Base-by-base conservation (phyloP, 2,113 vertebrate genomes). In the Plotosus lineatus region DNA sequence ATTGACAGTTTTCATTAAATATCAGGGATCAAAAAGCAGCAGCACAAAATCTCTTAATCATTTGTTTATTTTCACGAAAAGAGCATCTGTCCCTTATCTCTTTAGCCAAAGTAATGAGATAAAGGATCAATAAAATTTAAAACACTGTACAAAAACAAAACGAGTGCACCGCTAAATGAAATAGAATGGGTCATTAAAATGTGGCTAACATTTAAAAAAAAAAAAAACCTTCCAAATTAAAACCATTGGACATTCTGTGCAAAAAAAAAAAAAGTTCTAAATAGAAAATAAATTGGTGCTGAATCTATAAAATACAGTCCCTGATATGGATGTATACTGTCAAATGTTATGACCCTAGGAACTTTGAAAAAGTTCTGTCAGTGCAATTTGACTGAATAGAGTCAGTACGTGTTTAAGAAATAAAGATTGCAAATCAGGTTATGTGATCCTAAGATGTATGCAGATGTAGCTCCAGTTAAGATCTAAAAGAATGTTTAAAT, bases 1-100 rank as follows among this genome's bases (percentile, higher is more conserved):
- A n/a, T n/a, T n/a, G n/a, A n/a, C n/a, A n/a, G n/a, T n/a, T n/a
- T n/a, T n/a, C n/a, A n/a, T n/a, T n/a, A n/a, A n/a, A 26, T 15
- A 26, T 46, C 12, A 17, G 11, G n/a, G 17, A 11, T 46, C 1
- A 68, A 26, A 46, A 44, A 81, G 71, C 11, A 3, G 12, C 14
- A 51, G 68, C 21, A 38, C 17, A 65, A 6, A 36, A 68, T n/a
- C 36, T 19, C 63, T 69, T 63, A 6, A 1, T 53, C 21, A 73
- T 77, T 79, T 77, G 61, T 71, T 85, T 90, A 91, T 89, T 89
- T 91, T 88, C 82, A 87, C 71, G 56, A 65, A 72, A 80, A 80
- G 80, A 76, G 31, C 85, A 82, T 75, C 83, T 85, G 81, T 73
- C 81, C 84, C 79, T 82, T 61, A 79, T 85, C 79, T 75, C 75